Evolutionary conservation across 2,113 vertebrate species (phyloP), one percentile per base, ranked within the genome.

Genomic region (Malurus alboscapulatus): DNA sequence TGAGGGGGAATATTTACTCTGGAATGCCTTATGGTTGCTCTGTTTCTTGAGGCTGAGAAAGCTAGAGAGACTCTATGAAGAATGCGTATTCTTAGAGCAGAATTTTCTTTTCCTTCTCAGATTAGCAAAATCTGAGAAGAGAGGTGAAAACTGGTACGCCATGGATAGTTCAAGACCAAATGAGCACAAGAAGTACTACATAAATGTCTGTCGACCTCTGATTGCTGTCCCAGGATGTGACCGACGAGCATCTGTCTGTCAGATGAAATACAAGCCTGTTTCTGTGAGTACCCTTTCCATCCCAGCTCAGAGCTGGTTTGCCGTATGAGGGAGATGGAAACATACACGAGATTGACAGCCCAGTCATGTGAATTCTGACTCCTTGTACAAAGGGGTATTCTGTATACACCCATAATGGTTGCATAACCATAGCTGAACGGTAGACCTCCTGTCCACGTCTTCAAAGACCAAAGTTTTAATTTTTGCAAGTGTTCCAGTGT

Each of bases 171-270:
- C 97, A 4, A 94, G 97, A 54, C 50, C 67, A 1, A 26, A 0
- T 7, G 94, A 91, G 12, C 97, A 7, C 18, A 98, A 96, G 91
- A 99, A 99, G 58, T 99, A 99, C 92, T 99, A 99, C 96, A 98
- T 99, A 87, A 99, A 99, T 2, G 93, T 99, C 34, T 99, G 99
- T 47, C 98, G 98, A 6, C 98, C 99, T 0, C 95, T 99, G 87
- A 97, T 95, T 44, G 95, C 98, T 0, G 98, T 99, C 24, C 87
- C 82, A 0, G 99, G 99, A 79, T 99, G 99, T 6, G 98, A 99
- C 88, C 98, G 98, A 3, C 96, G 96, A 3, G 98, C 99, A 0
- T 98, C 99, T 0, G 98, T 98, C 50, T 99, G 99, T 68, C 98
- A 99, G 97, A 98, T 98, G 97, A 95, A 97, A 16, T 99, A 98